A percentile compares a stretch with the other conserved stretches of the same genome.
These are phyloP conservation scores for Parazoanthus swiftii DNA, from an alignment of 92 coral and sea anemone species.

Conservation along the genomic window DNA sequence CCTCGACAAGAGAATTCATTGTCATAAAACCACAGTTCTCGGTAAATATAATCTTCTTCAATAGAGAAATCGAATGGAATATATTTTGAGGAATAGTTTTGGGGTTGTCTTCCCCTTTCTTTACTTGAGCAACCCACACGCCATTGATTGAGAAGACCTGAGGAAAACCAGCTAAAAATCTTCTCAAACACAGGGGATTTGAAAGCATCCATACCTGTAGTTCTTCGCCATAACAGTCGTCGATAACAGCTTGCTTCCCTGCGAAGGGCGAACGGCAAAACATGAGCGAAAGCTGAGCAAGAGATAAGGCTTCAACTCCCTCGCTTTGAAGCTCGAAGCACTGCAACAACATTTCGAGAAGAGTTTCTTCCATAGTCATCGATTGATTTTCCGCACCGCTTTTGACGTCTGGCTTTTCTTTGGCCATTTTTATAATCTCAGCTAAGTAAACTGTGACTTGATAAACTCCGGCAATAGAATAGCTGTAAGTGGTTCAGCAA, in stretches of 20 bases:
- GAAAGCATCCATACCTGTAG: constrained; percentile 33
- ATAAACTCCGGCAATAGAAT: constrained; percentile 2
- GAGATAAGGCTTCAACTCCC: constrained; percentile 5
- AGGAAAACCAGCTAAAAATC: constrained; percentile 23
- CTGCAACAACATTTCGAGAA: constrained; percentile 23
- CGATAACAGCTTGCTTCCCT: background rate
- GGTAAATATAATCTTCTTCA: background rate
- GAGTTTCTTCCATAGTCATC: background rate
- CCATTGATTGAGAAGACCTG: constrained; percentile 17
- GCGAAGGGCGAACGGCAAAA: constrained; percentile 36
- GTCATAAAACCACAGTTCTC: constrained; percentile 15
- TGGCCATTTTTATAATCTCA: background rate
- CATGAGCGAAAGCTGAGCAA: constrained; percentile 35
- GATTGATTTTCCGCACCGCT: background rate
- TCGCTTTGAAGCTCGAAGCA: constrained; percentile 38
- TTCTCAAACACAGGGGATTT: constrained; percentile 34
- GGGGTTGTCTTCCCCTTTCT: background rate
- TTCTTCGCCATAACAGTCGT: constrained; percentile 21
- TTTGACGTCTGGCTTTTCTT: background rate
- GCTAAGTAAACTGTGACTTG: background rate
- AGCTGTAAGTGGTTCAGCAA: constrained; percentile 15
- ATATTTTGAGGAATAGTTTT: constrained; percentile 2
- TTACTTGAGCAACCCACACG: background rate
- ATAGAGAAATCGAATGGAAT: background rate
- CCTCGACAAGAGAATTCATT: constrained; percentile 11